Base-by-base conservation (phyloP, 2,797 vertebrate species). In the Poliocrania exsul region DNA sequence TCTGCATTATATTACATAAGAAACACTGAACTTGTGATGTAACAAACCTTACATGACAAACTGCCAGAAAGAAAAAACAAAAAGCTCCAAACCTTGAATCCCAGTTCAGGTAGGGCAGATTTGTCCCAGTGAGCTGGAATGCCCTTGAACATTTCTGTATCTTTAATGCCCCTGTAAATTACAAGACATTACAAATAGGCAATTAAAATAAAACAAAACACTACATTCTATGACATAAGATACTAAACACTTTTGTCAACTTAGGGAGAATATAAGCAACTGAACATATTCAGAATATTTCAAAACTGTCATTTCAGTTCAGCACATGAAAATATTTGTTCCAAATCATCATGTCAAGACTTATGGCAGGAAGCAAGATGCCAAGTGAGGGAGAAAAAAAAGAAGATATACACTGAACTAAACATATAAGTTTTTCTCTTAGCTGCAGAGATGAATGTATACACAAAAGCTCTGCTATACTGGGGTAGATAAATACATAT, bases 101-200 rank as follows among this genome's bases (percentile, higher is more conserved):
- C 98, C 17, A 97, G 93, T 40, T 98, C 98, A 1, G 98, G 98
- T 23, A 99, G 54, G 24, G 98, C 97, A 21, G 70, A 97, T 88
- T 97, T 98, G 96, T 99, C 99, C 99, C 99, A 99, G 85, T 99
- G 77, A 35, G 97, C 10, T 67, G 99, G 99, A 90, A 98, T 93
- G 40, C 26, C 92, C 69, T 89, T 97, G 86, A 96, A 69, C 24
- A 25, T 64, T 70, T 93, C 96, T 38, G 83, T 64, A 71, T 47
- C 46, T 38, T 96, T 97, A 71, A 90, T 49, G 10, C 72, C 93
- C 58, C 98, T 98, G 90, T 28, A 89, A 9, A 46, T 79, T 66
- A 88, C 23, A 89, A 94, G 14, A 88, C 18, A 89, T 73, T 62
- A 75, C 14, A 83, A 69, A 81, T 0, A 86, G 28, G 25, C 26